Base-by-base conservation (phyloP, 1,140 invertebrate genomes). In the Drosophila busckii region DNA sequence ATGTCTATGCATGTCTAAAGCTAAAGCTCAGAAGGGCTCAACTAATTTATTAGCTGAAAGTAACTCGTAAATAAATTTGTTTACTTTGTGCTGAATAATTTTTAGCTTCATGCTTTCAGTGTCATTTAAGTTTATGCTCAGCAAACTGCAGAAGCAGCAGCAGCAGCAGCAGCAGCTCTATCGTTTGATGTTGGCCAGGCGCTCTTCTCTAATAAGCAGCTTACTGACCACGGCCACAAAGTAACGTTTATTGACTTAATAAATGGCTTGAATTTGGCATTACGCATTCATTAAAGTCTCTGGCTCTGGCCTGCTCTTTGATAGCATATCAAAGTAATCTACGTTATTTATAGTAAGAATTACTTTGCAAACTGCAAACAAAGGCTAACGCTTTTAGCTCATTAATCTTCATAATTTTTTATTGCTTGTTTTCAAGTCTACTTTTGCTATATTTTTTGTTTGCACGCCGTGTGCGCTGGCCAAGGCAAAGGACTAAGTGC, bases 371-470 rank as follows among this genome's bases (percentile, higher is more conserved):
- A 15, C 20, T 38, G 22, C 7, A 45, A 13, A 40, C 46, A 55
- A 52, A 55, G 23, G 15, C 26, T 50, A 48, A 50, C 42, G 32
- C 26, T 54, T 31, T 60, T 38, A 46, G 3, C 7, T 42, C 73
- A 68, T 78, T 73, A 71, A 71, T 78, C 68, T 73, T 73, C 22
- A 80, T 80, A 68, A 71, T 59, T 68, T 54, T 40, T 63, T 76
- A 55, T 42, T 23, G 15, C 23, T 56, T 37, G 34, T 34, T 58
- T 41, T 9, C 13, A 73, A 63, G 34, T 44, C 48, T 50, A 20
- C 17, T 32, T 40, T 23, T 23, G 5, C 2, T 1, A 12, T 20
- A 8, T 1, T 7, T 32, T 20, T 1, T 2, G 4, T 35, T 28
- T 35, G n/a, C 7, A 8, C 35, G 19, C n/a, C 12, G 9, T 0